phyloP scores from a whole-genome alignment of 1,140 invertebrate species.

The Drosophila sp. region DNA sequence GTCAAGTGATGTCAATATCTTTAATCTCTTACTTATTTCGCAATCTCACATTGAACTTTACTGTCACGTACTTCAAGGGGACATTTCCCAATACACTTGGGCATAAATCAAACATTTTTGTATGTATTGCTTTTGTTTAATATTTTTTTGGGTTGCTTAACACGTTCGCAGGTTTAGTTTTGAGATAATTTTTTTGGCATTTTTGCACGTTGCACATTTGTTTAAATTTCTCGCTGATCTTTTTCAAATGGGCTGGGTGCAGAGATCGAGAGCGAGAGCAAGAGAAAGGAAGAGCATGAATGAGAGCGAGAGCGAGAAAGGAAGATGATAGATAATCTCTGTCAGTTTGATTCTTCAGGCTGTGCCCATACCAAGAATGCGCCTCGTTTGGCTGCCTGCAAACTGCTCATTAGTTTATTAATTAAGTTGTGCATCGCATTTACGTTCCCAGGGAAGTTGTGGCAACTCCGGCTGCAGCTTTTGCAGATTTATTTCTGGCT shows the following conservation, averaged over 20 bases:
- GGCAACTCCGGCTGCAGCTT: slow-evolving; percentile 17
- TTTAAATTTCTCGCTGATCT: slow-evolving; percentile 74
- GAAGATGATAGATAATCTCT: slow-evolving; percentile 64
- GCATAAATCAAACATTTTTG: slow-evolving; percentile 65
- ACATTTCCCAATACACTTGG: slow-evolving; percentile 36
- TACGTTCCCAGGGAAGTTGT: slow-evolving; percentile 51
- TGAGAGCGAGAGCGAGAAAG: not conserved
- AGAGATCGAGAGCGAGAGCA: not conserved
- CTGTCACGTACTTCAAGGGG: slow-evolving; percentile 35
- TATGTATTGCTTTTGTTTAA: slow-evolving; percentile 6
- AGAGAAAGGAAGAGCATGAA: not conserved
- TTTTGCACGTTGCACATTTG: slow-evolving; percentile 80
- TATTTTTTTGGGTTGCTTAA: slow-evolving; percentile 37
- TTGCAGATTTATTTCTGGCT: slow-evolving; percentile 78
- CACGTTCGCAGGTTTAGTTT: slow-evolving; percentile 66
- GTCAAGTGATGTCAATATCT: slow-evolving; percentile 13
- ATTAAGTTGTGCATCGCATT: slow-evolving; percentile 73
- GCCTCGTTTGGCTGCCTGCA: slow-evolving; percentile 54
- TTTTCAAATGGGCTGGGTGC: slow-evolving; percentile 61
- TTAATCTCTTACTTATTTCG: slow-evolving; percentile 12
- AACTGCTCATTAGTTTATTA: slow-evolving; percentile 84
- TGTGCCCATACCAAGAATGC: slow-evolving; percentile 1
- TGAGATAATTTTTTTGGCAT: slow-evolving; percentile 51
- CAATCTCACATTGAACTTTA: slow-evolving; percentile 2
- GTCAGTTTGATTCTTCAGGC: slow-evolving; percentile 26